phyloP scores from a whole-genome alignment of 2,797 vertebrate species.

The Loris lydekkerianus region DNA sequence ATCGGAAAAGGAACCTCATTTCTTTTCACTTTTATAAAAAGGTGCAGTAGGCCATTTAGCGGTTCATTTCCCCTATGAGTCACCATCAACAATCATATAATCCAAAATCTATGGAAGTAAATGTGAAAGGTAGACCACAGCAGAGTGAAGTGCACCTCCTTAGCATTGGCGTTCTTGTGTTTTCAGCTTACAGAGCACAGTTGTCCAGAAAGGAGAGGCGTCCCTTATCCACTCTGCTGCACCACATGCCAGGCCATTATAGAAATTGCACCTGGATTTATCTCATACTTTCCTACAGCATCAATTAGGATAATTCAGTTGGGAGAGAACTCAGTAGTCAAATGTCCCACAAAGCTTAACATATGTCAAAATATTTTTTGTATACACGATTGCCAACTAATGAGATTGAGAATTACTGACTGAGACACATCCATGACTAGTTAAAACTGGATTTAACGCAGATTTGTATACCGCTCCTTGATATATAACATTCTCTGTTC shows the following conservation, averaged over 20 bases:
- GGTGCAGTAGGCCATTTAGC: conserved; percentile 52
- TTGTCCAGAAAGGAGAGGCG: conserved; percentile 68
- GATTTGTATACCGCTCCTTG: not conserved
- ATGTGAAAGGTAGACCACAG: conserved; percentile 68
- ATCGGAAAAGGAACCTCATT: conserved; percentile 76
- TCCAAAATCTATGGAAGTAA: conserved; percentile 38
- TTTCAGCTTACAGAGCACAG: conserved; percentile 65
- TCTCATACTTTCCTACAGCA: not conserved
- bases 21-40: conserved; percentile 78
- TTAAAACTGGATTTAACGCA: not conserved
- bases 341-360: conserved; percentile 11
- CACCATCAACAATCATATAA: conserved; percentile 44
- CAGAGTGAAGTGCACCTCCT: conserved; percentile 38
- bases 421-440: not conserved
- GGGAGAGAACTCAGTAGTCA: not conserved
- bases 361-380: conserved; percentile 53
- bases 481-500: not conserved
- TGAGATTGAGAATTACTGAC: conserved; percentile 22
- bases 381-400: not conserved
- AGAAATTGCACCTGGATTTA: conserved; percentile 65
- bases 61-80: conserved; percentile 76
- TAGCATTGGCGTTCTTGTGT: conserved; percentile 62
- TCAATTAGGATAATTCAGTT: not conserved
- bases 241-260: conserved; percentile 51
- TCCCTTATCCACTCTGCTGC: conserved; percentile 55